Base-by-base conservation (phyloP, 2,113 vertebrate genomes). In the Nettapus auritus region DNA sequence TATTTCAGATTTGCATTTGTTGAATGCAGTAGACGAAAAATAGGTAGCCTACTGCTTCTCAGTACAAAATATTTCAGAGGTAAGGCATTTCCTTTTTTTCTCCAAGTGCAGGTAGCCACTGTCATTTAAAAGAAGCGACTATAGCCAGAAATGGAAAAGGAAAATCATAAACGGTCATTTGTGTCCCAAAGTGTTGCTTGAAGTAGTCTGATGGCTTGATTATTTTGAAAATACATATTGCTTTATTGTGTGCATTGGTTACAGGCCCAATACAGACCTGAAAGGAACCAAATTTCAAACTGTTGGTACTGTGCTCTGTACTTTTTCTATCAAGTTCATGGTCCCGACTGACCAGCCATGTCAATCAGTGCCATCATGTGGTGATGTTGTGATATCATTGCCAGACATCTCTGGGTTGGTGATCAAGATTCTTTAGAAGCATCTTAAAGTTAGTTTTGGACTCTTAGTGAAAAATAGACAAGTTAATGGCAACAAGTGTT, bases 361-460 rank as follows among this genome's bases (percentile, higher is more conserved):
- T 50, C 60, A 67, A 74, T 90, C 69, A 90, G 64, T 91, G 93
- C 64, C 86, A 96, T 94, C 89, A 46, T 70, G 89, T 91, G 91
- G 93, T 91, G n/a, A 88, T 68, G 7, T 68, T 83, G 78, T 74
- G 82, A 52, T 66, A 71, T 3, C 67, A 19, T 82, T 87, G 36
- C 26, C 29, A 64, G 59, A 44, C 12, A 28, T 28, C 40, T 46
- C 40, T 71, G n/a, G 15, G 28, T 64, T 74, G 42, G 8, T 1
- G 3, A 63, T 52, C 33, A 53, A 75, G 29, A 10, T 62, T 48
- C 23, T 22, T 86, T 26, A 46, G 12, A 16, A 25, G 26, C 25
- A 38, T 73, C 48, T 64, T 63, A n/a, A 38, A 26, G 20, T 70
- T 11, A 14, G 7, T 67, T 25, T 93, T 74, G n/a, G 31, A 66